Conservation (phyloP, 2,113 vertebrate genomes). For the Syngnathoides biaculeatus region DNA sequence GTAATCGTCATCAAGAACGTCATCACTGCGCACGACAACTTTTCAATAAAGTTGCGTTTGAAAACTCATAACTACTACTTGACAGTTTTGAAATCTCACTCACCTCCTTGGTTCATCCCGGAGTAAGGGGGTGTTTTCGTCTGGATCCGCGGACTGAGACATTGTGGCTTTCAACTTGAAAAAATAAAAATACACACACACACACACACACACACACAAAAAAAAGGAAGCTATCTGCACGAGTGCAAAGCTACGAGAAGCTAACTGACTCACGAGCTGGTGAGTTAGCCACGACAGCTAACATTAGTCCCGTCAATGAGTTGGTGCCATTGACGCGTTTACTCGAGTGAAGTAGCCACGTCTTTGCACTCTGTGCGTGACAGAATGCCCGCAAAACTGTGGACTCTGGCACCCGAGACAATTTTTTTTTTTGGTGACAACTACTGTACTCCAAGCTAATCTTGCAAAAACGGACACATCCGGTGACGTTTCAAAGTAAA, state of each 20-base stretch:
- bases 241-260: not conserved
- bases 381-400: not conserved
- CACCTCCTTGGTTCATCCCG: conserved; percentile 73
- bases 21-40: conserved; percentile 54
- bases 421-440: not conserved
- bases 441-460: not conserved
- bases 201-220: no score
- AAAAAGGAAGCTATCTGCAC: conserved; percentile 22
- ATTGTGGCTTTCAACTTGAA: conserved; percentile 28
- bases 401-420: conserved; percentile 32
- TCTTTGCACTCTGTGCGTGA: not conserved
- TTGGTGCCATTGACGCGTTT: not conserved
- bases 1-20: conserved; percentile 69
- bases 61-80: not conserved
- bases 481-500: conserved; percentile 21
- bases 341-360: not conserved
- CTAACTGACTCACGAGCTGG: not conserved
- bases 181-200: no score
- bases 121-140: conserved; percentile 59
- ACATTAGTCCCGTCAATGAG: not conserved
- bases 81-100: conserved; percentile 39
- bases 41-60: not conserved
- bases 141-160: conserved; percentile 47
- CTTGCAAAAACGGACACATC: not conserved
- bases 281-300: not conserved